These are phyloP conservation scores for Fratercula arctica DNA, from an alignment of 2,797 vertebrate species.

Conservation along the genomic window DNA sequence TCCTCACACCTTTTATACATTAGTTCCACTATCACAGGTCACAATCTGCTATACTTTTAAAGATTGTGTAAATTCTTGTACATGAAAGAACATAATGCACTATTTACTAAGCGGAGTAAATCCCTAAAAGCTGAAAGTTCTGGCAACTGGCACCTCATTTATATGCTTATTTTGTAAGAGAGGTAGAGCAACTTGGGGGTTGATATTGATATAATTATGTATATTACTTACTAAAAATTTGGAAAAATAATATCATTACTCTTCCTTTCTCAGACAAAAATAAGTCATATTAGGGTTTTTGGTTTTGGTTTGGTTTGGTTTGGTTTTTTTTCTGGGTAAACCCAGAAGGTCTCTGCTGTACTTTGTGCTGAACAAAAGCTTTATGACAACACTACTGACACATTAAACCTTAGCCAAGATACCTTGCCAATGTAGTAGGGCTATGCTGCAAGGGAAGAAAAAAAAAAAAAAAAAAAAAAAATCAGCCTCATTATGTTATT, in stretches of 20 bases:
- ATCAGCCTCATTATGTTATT: not conserved
- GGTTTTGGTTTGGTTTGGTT: no score
- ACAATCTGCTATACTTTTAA: not conserved
- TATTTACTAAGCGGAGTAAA: not conserved
- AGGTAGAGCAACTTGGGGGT: rapidly evolving
- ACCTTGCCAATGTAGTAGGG: not conserved
- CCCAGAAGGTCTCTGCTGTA: not conserved
- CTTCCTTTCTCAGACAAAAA: not conserved
- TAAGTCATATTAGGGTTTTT: not conserved
- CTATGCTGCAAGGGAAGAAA: not conserved
- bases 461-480: not conserved
- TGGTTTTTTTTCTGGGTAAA: not conserved
- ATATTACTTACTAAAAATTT: not conserved
- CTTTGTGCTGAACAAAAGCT: not conserved
- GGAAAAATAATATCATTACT: not conserved
- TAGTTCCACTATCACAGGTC: not conserved
- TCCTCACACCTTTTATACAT: not conserved
- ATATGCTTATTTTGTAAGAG: not conserved
- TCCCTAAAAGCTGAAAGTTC: not conserved
- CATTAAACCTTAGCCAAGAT: not conserved
- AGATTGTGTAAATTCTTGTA: not conserved
- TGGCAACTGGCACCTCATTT: not conserved
- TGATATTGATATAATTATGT: not conserved
- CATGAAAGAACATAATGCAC: not conserved
- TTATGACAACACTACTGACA: not conserved